These are phyloP conservation scores for Leucoptera coffeella DNA, from an alignment of 2,888 invertebrate genomes.

Conservation along the genomic window DNA sequence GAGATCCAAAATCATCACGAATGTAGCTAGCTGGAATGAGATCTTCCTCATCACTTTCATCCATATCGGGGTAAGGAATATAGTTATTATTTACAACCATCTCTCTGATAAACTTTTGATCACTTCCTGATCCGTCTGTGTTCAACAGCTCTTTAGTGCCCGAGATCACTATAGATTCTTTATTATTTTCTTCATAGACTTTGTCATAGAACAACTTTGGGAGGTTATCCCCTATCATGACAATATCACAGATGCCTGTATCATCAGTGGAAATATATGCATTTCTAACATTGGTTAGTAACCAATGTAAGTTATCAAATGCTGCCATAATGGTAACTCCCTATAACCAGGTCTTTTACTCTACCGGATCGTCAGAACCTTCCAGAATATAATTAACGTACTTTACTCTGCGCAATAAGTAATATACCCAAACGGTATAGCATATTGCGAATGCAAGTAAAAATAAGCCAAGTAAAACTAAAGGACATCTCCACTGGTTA, in stretches of 20 bases:
- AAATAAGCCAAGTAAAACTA: too few species aligned
- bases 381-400: too few species aligned
- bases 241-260: constrained; percentile 88
- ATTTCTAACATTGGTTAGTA: constrained; percentile 87
- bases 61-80: constrained; percentile 69
- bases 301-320: constrained; percentile 90
- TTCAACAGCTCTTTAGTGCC: constrained; percentile 19
- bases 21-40: constrained; percentile 61
- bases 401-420: too few species aligned
- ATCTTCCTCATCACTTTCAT: constrained; percentile 76
- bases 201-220: constrained; percentile 51
- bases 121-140: constrained; percentile 23
- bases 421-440: too few species aligned
- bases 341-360: too few species aligned
- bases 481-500: too few species aligned
- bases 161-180: constrained; percentile 18
- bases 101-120: constrained; percentile 35
- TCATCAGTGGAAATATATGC: constrained; percentile 95
- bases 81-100: too few species aligned
- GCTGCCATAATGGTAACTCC: constrained; percentile 85
- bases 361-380: too few species aligned
- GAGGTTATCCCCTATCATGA: constrained; percentile 81
- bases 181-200: constrained; percentile 32
- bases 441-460: too few species aligned
- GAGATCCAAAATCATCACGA: constrained; percentile 60